phyloP scores from a whole-genome alignment of 2,888 invertebrate species.

The Ectropis crepuscularia region DNA sequence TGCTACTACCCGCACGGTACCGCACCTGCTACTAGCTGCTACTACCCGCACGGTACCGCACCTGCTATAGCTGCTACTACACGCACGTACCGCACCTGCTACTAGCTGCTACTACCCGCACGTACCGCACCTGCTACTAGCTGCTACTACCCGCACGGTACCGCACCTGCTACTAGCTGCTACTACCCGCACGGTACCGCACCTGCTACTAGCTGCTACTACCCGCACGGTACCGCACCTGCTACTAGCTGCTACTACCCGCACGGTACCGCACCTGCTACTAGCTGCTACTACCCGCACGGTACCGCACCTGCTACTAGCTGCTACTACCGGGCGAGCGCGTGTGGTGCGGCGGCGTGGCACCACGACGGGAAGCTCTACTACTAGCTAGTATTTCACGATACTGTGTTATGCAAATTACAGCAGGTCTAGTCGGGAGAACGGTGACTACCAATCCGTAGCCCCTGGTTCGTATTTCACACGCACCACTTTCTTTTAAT shows the following conservation, averaged over 20 bases:
- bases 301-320: conserved; percentile 84
- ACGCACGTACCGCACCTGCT: conserved; percentile 90
- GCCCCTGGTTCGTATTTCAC: too few relatives aligned
- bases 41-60: conserved; percentile 95
- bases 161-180: conserved; percentile 51
- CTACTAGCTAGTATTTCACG: too few relatives aligned
- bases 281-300: conserved; percentile 91
- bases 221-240: conserved; percentile 93
- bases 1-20: conserved; percentile 95
- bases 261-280: conserved; percentile 88
- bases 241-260: conserved; percentile 88
- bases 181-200: conserved; percentile 95
- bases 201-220: conserved; percentile 73
- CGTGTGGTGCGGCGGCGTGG: conserved; percentile 96
- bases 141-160: conserved; percentile 97
- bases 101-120: conserved; percentile 80
- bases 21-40: conserved; percentile 55
- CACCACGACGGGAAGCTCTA: conserved; percentile 99
- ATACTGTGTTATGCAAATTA: too few relatives aligned
- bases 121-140: conserved; percentile 91
- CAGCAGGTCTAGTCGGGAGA: too few relatives aligned
- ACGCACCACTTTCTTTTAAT: too few relatives aligned
- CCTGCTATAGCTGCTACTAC: conserved; percentile 82
- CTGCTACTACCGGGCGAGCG: conserved; percentile 85
- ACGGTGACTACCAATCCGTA: too few relatives aligned